Conservation (phyloP, 2,113 vertebrate species). For the Casuarius casuarius region DNA sequence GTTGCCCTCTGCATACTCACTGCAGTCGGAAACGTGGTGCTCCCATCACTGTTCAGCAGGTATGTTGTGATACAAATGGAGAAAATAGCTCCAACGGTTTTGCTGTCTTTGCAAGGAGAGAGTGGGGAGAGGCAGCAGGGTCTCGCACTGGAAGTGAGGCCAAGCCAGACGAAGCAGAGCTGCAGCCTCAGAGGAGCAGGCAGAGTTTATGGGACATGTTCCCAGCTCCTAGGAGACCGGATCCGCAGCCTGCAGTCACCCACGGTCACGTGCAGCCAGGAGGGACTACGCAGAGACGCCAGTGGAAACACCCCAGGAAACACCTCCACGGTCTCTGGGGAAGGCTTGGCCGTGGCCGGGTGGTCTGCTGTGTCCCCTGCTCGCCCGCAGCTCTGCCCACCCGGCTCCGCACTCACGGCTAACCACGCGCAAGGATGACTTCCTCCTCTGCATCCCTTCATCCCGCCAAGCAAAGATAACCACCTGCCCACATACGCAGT, state of each 20-base stretch:
- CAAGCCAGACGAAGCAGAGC: background rate
- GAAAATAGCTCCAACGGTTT: background rate
- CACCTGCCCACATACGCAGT: background rate
- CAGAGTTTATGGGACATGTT: background rate
- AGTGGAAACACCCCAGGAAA: background rate
- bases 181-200: background rate
- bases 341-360: fast-evolving
- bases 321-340: background rate
- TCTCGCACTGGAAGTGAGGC: background rate
- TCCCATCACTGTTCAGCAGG: background rate
- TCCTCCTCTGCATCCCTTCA: background rate
- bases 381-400: background rate
- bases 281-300: background rate
- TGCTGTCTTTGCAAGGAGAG: background rate
- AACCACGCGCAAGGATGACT: fast-evolving
- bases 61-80: background rate
- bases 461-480: background rate
- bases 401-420: background rate
- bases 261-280: fast-evolving
- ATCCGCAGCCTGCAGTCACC: fast-evolving
- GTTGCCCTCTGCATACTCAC: fast-evolving
- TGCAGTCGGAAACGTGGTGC: background rate
- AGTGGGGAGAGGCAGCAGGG: background rate
- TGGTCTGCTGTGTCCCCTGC: background rate
- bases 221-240: fast-evolving